Evolutionary conservation across 2,113 vertebrate genomes (phyloP).

Genomic region (Takifugu bimaculatus): DNA sequence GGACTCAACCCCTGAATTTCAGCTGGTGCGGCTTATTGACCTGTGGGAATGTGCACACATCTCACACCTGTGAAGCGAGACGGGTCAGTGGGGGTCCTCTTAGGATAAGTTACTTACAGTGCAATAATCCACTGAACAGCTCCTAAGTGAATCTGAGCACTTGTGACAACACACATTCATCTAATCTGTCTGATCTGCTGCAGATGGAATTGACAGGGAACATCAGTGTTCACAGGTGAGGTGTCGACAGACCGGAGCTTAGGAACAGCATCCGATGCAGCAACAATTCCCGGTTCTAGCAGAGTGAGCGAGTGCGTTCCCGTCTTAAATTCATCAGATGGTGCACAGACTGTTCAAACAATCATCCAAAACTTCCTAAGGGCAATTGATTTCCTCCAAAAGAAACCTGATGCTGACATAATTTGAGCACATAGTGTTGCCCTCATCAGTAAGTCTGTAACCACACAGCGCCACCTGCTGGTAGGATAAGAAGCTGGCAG

Average conservation of each 20-base stretch:
- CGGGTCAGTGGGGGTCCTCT: conserved; percentile 19
- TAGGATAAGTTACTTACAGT: conserved; percentile 46
- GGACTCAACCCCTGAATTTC: too few relatives aligned
- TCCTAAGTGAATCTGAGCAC: conserved; percentile 53
- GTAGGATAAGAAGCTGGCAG: neutral
- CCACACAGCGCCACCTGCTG: conserved; percentile 34
- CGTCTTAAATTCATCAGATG: neutral
- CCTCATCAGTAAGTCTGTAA: too few relatives aligned
- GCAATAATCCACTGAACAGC: conserved; percentile 47
- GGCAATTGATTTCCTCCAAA: neutral
- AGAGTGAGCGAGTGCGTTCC: too few relatives aligned
- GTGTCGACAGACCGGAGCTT: neutral
- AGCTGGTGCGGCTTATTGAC: neutral
- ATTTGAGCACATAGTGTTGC: neutral
- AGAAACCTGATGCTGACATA: neutral
- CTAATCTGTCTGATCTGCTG: conserved; percentile 65
- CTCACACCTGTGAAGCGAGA: conserved; percentile 15
- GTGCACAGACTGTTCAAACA: neutral
- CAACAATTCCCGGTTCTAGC: too few relatives aligned
- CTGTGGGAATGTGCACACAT: conserved; percentile 1
- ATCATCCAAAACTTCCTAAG: neutral
- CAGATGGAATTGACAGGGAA: conserved; percentile 6
- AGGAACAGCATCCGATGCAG: too few relatives aligned
- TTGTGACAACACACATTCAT: conserved; percentile 54
- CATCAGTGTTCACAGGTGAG: conserved; percentile 3